Conservation (phyloP, 1,140 invertebrate genomes). For the Sarcophaga bullata region DNA sequence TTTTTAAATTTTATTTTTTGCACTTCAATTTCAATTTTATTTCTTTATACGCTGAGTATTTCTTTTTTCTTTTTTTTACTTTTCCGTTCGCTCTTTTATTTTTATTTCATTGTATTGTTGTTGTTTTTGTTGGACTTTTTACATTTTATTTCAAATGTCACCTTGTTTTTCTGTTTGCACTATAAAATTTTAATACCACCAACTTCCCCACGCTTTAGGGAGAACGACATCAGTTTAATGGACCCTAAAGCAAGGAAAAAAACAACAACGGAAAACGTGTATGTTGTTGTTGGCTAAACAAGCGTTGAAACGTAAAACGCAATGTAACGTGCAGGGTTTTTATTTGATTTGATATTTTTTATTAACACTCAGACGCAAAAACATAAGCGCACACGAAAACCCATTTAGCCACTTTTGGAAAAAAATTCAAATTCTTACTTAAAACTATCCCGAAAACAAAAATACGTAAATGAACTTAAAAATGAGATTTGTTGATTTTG, state of each 20-base stretch:
- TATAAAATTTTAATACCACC: conserved; percentile 14
- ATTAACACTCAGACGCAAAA: too few species aligned
- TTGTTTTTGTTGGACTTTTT: background rate
- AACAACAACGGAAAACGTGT: background rate
- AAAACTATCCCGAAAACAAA: too few species aligned
- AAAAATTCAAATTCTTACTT: too few species aligned
- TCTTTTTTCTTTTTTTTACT: background rate
- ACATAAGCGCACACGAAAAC: too few species aligned
- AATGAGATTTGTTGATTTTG: background rate
- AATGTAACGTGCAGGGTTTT: too few species aligned
- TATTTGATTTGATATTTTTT: too few species aligned
- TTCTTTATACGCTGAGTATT: background rate
- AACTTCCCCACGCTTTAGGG: background rate
- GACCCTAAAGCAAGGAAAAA: background rate
- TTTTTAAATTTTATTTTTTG: background rate
- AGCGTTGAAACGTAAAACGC: too few species aligned
- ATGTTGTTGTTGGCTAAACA: background rate
- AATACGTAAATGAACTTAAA: too few species aligned
- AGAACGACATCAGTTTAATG: background rate
- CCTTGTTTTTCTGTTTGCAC: background rate
- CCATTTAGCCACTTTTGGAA: too few species aligned
- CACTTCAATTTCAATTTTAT: background rate
- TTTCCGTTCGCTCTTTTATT: background rate
- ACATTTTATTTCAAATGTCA: conserved; percentile 18
- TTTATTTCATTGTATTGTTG: background rate